Evolutionary conservation across 2,888 invertebrate species (phyloP).

Genomic region (Diogma glabrata): DNA sequence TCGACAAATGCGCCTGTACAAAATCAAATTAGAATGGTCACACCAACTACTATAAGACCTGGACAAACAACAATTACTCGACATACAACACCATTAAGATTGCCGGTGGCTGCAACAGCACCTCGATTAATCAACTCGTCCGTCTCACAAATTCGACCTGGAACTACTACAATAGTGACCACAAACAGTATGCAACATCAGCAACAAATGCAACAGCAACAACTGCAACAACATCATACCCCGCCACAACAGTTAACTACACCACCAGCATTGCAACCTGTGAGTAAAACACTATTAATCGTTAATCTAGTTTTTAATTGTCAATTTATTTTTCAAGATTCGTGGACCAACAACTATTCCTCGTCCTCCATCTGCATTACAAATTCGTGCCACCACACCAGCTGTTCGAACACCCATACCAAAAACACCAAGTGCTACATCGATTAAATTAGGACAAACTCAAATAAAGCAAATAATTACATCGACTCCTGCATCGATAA

Average conservation of each 20-base stretch:
- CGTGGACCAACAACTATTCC: constrained; percentile 21
- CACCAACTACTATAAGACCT: constrained; percentile 34
- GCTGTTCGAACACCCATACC: constrained; percentile 20
- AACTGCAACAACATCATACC: too few species aligned
- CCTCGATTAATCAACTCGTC: constrained; percentile 28
- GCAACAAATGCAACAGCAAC: constrained; percentile 13
- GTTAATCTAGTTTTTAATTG: neutral
- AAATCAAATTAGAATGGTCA: constrained; percentile 50
- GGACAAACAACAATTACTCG: constrained; percentile 39
- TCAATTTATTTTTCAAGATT: constrained; percentile 24
- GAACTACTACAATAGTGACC: constrained; percentile 26
- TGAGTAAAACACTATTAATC: too few species aligned
- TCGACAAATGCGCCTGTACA: constrained; percentile 34
- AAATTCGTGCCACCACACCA: constrained; percentile 30
- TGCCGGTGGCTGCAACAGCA: constrained; percentile 28
- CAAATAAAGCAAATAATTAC: constrained; percentile 33
- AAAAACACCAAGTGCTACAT: constrained; percentile 22
- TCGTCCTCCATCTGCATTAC: constrained; percentile 31
- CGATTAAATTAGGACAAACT: constrained; percentile 36
- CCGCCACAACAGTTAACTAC: constrained; percentile 24
- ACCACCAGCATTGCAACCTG: constrained; percentile 33
- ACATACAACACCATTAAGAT: constrained; percentile 31
- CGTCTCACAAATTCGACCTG: constrained; percentile 27
- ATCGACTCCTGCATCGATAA: constrained; percentile 20
- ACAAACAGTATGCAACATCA: constrained; percentile 24